phyloP scores from a whole-genome alignment of 2,888 invertebrate species.

The Patella depressa region DNA sequence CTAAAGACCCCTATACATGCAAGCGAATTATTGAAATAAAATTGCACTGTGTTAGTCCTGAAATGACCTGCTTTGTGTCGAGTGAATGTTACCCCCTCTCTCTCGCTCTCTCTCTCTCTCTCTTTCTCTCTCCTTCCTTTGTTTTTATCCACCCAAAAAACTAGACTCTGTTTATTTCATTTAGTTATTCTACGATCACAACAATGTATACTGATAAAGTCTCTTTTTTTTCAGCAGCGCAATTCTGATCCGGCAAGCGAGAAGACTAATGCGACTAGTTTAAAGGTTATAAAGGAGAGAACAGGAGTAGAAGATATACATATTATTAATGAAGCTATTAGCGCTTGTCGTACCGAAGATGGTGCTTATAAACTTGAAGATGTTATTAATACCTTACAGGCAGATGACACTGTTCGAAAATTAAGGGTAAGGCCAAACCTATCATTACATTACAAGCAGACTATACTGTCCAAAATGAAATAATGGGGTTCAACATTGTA shows the following conservation, averaged over 20 bases:
- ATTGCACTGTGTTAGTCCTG: no score
- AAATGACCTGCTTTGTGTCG: no score
- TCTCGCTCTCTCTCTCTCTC: no score
- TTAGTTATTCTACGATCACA: neutral
- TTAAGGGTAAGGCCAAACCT: conserved; percentile 17
- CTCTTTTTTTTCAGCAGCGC: conserved; percentile 15
- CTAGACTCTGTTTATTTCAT: neutral
- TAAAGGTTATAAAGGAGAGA: conserved; percentile 52
- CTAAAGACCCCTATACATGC: no score
- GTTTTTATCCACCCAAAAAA: neutral
- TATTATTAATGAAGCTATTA: conserved; percentile 64
- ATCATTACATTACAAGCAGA: conserved; percentile 64
- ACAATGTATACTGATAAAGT: neutral
- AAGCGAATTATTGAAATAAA: no score
- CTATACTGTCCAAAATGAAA: conserved; percentile 33
- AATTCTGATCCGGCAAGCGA: conserved; percentile 16
- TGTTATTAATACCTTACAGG: conserved; percentile 66
- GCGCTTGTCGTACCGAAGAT: conserved; percentile 62
- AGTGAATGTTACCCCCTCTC: no score
- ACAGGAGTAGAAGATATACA: conserved; percentile 63
- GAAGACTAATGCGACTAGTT: neutral
- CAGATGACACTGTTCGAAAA: conserved; percentile 42
- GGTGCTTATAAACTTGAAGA: conserved; percentile 67
- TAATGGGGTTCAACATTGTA: no score
- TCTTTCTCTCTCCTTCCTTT: no score